Evolutionary conservation across 2,113 vertebrate species (phyloP).

Genomic region (Hemiscyllium ocellatum): DNA sequence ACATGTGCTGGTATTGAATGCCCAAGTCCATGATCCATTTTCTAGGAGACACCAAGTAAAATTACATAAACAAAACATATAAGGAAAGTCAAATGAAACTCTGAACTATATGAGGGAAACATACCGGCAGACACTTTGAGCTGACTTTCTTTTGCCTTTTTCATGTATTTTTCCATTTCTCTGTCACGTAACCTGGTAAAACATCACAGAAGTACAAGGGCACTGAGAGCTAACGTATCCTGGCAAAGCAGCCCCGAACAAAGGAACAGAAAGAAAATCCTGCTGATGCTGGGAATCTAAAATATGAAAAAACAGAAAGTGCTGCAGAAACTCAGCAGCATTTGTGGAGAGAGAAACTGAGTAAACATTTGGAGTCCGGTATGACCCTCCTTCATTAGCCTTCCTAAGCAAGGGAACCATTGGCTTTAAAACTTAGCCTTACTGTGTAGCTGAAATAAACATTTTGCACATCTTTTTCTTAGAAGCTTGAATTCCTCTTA

Average conservation of each 20-base stretch:
- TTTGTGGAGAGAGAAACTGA: too few species aligned
- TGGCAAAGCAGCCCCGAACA: background rate
- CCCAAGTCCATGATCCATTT: background rate
- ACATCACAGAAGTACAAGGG: background rate
- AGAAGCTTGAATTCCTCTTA: too few species aligned
- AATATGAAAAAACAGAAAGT: too few species aligned
- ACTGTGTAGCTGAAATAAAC: background rate
- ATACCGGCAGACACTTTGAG: background rate
- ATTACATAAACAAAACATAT: background rate
- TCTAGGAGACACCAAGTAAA: background rate
- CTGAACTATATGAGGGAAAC: background rate
- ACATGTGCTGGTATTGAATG: background rate
- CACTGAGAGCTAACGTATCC: background rate
- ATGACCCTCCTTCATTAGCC: too few species aligned
- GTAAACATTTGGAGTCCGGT: too few species aligned
- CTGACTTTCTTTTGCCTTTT: conserved; percentile 25
- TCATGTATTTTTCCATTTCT: background rate
- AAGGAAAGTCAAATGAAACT: background rate
- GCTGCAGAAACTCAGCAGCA: too few species aligned
- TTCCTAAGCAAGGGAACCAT: background rate
- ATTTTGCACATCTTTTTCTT: too few species aligned
- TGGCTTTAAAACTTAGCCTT: background rate
- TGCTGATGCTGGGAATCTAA: too few species aligned
- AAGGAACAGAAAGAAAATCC: background rate
- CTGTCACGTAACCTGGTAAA: conserved; percentile 43